phyloP scores from a whole-genome alignment of 1,140 invertebrate genomes.

The Drosophila tani region DNA sequence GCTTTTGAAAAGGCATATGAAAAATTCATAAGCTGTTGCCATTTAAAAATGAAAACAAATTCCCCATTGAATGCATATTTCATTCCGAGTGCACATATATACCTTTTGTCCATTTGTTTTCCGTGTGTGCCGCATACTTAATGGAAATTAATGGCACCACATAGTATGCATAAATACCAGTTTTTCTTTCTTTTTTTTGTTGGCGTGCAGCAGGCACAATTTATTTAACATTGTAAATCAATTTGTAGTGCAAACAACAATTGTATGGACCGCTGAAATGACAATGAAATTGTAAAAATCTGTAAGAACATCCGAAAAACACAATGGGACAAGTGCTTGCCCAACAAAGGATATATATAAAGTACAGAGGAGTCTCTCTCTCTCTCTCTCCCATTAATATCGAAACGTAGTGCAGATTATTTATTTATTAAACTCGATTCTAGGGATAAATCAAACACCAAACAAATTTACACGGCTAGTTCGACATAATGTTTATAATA shows the following conservation, averaged over 20 bases:
- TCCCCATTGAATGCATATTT: constrained; percentile 27
- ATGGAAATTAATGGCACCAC: constrained; percentile 46
- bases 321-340: constrained; percentile 39
- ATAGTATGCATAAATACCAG: not conserved
- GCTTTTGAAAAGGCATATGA: constrained; percentile 14
- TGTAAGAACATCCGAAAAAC: constrained; percentile 37
- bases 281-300: constrained; percentile 64
- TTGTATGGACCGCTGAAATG: constrained; percentile 33
- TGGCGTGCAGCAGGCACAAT: constrained; percentile 24
- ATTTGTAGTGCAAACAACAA: constrained; percentile 53
- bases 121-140: constrained; percentile 19
- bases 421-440: constrained; percentile 62
- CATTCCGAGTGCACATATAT: constrained; percentile 6
- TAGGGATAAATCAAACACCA: constrained; percentile 76
- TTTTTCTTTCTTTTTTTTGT: not conserved
- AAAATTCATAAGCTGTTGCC: constrained; percentile 28
- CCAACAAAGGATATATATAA: constrained; percentile 21
- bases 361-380: constrained; percentile 8
- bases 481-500: constrained; percentile 60
- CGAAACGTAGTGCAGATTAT: constrained; percentile 32
- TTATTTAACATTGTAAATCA: constrained; percentile 57
- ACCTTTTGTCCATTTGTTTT: constrained; percentile 16
- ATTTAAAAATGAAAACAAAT: constrained; percentile 17
- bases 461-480: constrained; percentile 64
- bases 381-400: constrained; percentile 23